Evolutionary conservation across 2,888 invertebrate genomes (phyloP).

Genomic region (Meloe dianella): DNA sequence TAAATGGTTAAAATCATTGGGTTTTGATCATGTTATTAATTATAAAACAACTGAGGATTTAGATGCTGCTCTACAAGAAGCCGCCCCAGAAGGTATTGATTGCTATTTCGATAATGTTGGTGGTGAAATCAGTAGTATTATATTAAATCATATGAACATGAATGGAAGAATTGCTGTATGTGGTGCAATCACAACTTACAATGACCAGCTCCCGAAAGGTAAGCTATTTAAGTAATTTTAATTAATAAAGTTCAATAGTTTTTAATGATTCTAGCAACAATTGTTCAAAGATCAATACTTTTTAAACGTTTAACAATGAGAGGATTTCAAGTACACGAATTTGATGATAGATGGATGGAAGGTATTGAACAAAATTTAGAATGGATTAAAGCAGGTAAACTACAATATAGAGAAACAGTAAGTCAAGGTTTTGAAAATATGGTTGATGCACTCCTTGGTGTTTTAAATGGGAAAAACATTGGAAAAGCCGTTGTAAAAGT

Average conservation of each 20-base stretch:
- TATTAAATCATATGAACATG: slow-evolving; percentile 68
- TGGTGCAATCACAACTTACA: slow-evolving; percentile 73
- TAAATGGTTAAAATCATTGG: slow-evolving; percentile 68
- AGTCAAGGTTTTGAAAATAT: slow-evolving; percentile 77
- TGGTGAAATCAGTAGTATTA: slow-evolving; percentile 68
- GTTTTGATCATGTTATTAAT: slow-evolving; percentile 72
- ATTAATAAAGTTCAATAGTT: background rate
- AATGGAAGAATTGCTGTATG: slow-evolving; percentile 71
- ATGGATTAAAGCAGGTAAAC: slow-evolving; percentile 70
- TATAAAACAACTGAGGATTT: slow-evolving; percentile 68
- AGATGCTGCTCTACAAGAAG: slow-evolving; percentile 62
- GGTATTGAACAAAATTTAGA: slow-evolving; percentile 68
- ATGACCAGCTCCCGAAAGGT: slow-evolving; percentile 52
- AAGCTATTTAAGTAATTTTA: background rate
- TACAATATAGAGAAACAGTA: slow-evolving; percentile 71
- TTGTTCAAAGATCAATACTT: slow-evolving; percentile 65
- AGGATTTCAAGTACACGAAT: slow-evolving; percentile 66
- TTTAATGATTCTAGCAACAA: slow-evolving; percentile 49
- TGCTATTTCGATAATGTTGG: slow-evolving; percentile 81
- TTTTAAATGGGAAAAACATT: slow-evolving; percentile 67
- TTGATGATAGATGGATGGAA: slow-evolving; percentile 66
- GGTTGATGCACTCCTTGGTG: slow-evolving; percentile 70
- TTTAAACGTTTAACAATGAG: slow-evolving; percentile 67
- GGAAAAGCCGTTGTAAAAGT: slow-evolving; percentile 74
- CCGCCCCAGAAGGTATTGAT: slow-evolving; percentile 72